Percentiles rank a stretch among this genome's conserved stretches.
These are phyloP conservation scores for Trematomus bernacchii DNA, from an alignment of 2,797 vertebrate genomes.

Conservation along the genomic window DNA sequence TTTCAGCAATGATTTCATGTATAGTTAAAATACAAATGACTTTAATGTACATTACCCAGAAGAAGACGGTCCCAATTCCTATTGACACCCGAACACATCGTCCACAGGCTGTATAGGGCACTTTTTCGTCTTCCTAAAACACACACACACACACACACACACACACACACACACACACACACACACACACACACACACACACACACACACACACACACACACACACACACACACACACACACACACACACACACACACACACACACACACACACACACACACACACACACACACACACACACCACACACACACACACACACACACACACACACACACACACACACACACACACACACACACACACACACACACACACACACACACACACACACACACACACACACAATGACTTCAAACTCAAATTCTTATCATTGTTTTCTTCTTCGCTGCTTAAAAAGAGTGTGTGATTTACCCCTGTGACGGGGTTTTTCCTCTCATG, in stretches of 20 bases:
- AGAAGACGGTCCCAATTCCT: conserved; percentile 92
- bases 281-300: too few species aligned
- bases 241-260: too few species aligned
- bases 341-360: too few species aligned
- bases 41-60: conserved; percentile 89
- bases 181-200: too few species aligned
- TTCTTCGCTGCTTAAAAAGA: not conserved
- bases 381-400: too few species aligned
- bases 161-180: too few species aligned
- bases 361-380: too few species aligned
- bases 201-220: too few species aligned
- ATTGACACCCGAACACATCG: conserved; percentile 87
- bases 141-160: conserved; percentile 29
- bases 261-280: too few species aligned
- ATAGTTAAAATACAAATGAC: not conserved
- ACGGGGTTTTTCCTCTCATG: conserved; percentile 89
- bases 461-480: conserved; percentile 85
- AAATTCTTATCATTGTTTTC: not conserved
- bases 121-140: conserved; percentile 87
- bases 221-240: too few species aligned
- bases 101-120: conserved; percentile 91
- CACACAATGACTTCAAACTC: not conserved
- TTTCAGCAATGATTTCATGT: not conserved
- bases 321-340: too few species aligned
- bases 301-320: too few species aligned